Conservation (phyloP, 2,888 invertebrate species). For the Xestobium rufovillosum region DNA sequence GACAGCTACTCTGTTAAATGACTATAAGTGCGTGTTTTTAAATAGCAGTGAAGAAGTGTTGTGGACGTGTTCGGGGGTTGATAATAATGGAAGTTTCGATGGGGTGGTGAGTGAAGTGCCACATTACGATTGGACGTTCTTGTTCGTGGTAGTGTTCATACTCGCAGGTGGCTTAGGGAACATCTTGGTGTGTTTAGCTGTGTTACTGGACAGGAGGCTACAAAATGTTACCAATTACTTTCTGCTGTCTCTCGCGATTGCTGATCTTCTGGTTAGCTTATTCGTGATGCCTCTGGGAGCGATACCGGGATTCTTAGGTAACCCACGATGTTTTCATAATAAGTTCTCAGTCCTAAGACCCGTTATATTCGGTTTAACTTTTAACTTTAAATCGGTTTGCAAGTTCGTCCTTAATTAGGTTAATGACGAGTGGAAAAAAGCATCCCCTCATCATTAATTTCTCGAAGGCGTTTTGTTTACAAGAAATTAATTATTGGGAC, state of each 20-base stretch:
- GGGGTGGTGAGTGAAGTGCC: conserved; percentile 20
- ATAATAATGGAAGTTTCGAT: conserved; percentile 13
- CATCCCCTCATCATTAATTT: too few species aligned
- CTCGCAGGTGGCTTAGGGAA: conserved; percentile 86
- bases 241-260: conserved; percentile 84
- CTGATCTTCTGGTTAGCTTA: conserved; percentile 86
- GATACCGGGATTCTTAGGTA: conserved; percentile 87
- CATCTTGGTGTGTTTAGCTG: conserved; percentile 87
- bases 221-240: conserved; percentile 97
- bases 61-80: conserved; percentile 29
- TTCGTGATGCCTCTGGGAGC: conserved; percentile 96
- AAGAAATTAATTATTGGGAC: too few species aligned
- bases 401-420: too few species aligned
- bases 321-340: too few species aligned
- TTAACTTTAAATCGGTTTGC: too few species aligned
- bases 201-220: conserved; percentile 78
- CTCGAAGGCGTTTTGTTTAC: too few species aligned
- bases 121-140: conserved; percentile 71
- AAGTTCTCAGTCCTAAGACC: too few species aligned
- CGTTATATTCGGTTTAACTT: too few species aligned
- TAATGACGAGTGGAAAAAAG: too few species aligned
- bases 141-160: conserved; percentile 79
- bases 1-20: conserved; percentile 23
- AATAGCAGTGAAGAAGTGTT: conserved; percentile 29
- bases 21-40: conserved; percentile 27